These are phyloP conservation scores for Alloscopus bannaensis DNA, from an alignment of 2,888 invertebrate genomes.

Conservation along the genomic window DNA sequence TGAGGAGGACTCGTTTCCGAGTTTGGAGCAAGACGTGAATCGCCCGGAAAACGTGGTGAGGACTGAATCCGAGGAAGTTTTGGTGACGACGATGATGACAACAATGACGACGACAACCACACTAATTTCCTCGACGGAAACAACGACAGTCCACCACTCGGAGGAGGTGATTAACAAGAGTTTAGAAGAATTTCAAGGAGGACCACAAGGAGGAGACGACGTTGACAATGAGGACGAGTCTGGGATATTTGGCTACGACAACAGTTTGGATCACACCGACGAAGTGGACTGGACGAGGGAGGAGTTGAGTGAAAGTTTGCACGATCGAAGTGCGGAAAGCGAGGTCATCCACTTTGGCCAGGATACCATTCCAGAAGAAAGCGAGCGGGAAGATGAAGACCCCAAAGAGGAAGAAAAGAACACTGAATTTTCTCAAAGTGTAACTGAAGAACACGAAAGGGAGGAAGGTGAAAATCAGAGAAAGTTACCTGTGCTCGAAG, in stretches of 20 bases:
- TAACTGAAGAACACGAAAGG: constrained; percentile 17
- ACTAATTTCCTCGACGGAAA: constrained; percentile 12
- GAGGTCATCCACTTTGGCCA: neutral
- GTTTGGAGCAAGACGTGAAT: constrained; percentile 14
- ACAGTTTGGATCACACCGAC: constrained; percentile 5
- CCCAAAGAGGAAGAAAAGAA: neutral
- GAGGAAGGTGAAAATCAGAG: constrained; percentile 10
- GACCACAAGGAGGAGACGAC: constrained; percentile 38
- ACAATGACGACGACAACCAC: constrained; percentile 15
- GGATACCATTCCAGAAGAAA: neutral
- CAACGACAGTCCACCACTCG: constrained; percentile 4
- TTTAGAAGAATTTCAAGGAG: neutral
- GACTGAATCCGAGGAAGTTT: constrained; percentile 15
- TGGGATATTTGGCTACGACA: constrained; percentile 10
- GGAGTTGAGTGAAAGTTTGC: neutral
- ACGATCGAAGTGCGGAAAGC: neutral
- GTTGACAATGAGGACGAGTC: constrained; percentile 32
- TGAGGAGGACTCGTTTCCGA: constrained; percentile 40
- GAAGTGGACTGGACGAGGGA: constrained; percentile 8
- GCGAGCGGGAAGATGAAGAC: neutral
- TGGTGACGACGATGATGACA: neutral
- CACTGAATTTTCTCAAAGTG: neutral
- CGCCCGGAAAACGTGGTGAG: neutral
- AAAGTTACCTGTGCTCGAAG: constrained; percentile 35
- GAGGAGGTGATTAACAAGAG: neutral